These are phyloP conservation scores for Silurus asotus DNA, from an alignment of 2,113 vertebrate genomes.

Conservation along the genomic window DNA sequence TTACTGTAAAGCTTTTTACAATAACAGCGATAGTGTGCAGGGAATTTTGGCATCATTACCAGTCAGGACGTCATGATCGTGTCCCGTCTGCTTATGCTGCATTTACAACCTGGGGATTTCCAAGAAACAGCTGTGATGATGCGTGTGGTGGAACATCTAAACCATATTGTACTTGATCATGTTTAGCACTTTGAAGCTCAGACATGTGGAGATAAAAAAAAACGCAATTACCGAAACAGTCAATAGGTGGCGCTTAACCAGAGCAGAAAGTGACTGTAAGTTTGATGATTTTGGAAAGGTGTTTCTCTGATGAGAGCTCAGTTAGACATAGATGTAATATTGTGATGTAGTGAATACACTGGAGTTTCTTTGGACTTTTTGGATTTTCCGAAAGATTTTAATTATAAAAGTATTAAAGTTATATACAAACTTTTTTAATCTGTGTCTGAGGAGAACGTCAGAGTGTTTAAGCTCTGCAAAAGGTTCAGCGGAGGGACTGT, in stretches of 20 bases:
- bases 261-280: background rate
- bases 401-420: too few relatives aligned
- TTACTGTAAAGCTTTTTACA: too few relatives aligned
- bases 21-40: too few relatives aligned
- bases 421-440: background rate
- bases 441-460: background rate
- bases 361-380: background rate
- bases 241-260: background rate
- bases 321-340: background rate
- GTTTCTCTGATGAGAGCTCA: background rate
- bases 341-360: background rate
- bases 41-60: too few relatives aligned
- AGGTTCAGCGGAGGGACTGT: slow-evolving; percentile 6
- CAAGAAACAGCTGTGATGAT: too few relatives aligned
- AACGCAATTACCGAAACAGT: background rate
- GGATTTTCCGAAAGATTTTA: background rate
- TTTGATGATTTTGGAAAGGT: background rate
- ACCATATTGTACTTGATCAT: too few relatives aligned
- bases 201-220: background rate
- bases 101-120: too few relatives aligned
- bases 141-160: too few relatives aligned
- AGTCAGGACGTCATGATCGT: too few relatives aligned
- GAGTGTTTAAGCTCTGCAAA: background rate
- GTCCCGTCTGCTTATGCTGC: too few relatives aligned
- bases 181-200: background rate